Evolutionary conservation across 2,113 vertebrate species (phyloP).

Genomic region (Fregata magnificens): DNA sequence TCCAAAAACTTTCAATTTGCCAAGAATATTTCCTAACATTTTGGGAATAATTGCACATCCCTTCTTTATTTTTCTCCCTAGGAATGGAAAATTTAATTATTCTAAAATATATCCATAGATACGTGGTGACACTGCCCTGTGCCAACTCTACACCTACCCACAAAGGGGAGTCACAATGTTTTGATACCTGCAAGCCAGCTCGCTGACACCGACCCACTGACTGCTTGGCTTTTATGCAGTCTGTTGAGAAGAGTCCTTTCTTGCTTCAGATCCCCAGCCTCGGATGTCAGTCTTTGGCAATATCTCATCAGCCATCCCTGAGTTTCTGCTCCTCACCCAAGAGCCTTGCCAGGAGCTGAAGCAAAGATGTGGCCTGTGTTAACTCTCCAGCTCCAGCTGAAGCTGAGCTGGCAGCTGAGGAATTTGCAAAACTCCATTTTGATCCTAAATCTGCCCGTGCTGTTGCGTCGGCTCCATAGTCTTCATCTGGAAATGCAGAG

Average conservation of each 20-base stretch:
- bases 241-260: neutral
- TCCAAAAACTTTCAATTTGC: neutral
- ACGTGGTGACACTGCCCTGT: neutral
- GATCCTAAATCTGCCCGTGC: neutral
- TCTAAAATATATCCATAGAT: neutral
- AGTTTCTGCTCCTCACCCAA: neutral
- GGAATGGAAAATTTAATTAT: neutral
- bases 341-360: neutral
- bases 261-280: neutral
- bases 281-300: rapidly evolving
- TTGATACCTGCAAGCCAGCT: neutral
- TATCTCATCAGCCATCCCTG: neutral
- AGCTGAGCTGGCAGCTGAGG: neutral
- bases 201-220: neutral
- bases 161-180: neutral
- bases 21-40: neutral
- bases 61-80: neutral
- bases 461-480: rapidly evolving
- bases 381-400: neutral
- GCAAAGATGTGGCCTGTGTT: neutral
- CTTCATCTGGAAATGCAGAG: neutral
- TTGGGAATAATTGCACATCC: neutral
- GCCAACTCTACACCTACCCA: neutral
- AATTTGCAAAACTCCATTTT: neutral
- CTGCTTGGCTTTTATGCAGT: neutral